Conservation (phyloP, 2,797 vertebrate species). For the Chanos chanos region DNA sequence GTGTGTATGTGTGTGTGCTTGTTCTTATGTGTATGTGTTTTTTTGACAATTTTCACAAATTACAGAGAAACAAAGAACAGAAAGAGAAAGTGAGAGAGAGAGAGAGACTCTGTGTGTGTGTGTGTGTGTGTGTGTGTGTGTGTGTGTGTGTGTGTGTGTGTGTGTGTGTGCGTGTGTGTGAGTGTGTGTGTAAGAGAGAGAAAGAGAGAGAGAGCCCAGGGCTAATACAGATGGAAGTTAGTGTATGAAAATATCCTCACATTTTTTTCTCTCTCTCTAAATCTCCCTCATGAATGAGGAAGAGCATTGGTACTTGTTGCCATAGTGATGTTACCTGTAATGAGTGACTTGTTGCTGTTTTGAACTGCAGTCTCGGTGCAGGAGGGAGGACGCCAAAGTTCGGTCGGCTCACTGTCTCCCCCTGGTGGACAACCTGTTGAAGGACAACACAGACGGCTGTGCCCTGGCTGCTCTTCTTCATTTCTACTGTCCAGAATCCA, state of each 20-base stretch:
- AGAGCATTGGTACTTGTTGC: constrained; percentile 1
- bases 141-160: neutral
- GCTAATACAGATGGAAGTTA: too few relatives aligned
- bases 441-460: constrained; percentile 92
- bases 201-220: too few relatives aligned
- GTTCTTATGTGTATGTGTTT: neutral
- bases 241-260: too few relatives aligned
- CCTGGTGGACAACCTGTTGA: constrained; percentile 89
- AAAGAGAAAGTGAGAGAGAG: too few relatives aligned
- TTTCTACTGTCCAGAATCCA: constrained; percentile 88
- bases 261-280: neutral
- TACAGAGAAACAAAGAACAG: too few relatives aligned
- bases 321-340: constrained; percentile 53
- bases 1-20: neutral
- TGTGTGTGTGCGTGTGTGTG: neutral
- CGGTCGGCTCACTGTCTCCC: constrained; percentile 81
- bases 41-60: too few relatives aligned
- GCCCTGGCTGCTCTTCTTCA: constrained; percentile 89
- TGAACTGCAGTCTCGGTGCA: constrained; percentile 80
- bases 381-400: constrained; percentile 80
- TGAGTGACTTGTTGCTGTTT: too few relatives aligned
- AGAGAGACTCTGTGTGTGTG: neutral
- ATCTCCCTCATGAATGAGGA: neutral
- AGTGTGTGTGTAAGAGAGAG: neutral
- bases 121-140: neutral